A percentile compares a stretch with the other conserved stretches of the same genome.
phyloP scores from a whole-genome alignment of 2,888 invertebrate species.

The Conomelus anceps region DNA sequence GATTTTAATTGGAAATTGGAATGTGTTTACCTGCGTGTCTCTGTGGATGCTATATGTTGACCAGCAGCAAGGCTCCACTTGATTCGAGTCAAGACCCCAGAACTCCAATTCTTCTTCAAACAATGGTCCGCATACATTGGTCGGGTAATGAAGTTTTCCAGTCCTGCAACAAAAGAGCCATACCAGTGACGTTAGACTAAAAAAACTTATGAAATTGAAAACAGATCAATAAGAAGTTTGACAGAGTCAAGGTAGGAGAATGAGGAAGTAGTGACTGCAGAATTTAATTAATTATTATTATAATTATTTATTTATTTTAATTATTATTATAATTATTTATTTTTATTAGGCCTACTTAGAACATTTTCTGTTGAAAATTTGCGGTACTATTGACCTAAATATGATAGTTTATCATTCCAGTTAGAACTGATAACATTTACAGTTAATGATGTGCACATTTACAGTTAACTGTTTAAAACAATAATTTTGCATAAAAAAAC shows the following conservation, averaged over 20 bases:
- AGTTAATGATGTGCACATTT: too few relatives aligned
- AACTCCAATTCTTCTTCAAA: slow-evolving; percentile 95
- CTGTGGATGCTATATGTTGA: slow-evolving; percentile 89
- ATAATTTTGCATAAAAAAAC: too few relatives aligned
- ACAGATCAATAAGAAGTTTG: background rate
- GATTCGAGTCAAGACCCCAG: slow-evolving; percentile 95
- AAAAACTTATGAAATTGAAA: background rate
- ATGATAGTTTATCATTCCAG: too few relatives aligned
- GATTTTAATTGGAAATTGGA: background rate
- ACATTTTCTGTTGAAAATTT: too few relatives aligned
- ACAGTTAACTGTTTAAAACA: too few relatives aligned
- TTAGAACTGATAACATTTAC: too few relatives aligned
- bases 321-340: too few relatives aligned
- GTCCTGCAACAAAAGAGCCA: slow-evolving; percentile 53
- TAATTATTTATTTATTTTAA: too few relatives aligned
- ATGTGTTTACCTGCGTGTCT: slow-evolving; percentile 61
- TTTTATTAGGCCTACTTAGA: too few relatives aligned
- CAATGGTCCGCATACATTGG: slow-evolving; percentile 93
- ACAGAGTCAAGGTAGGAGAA: background rate
- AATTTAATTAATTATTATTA: too few relatives aligned
- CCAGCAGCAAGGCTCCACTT: slow-evolving; percentile 98
- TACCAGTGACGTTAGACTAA: background rate
- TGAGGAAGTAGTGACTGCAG: too few relatives aligned
- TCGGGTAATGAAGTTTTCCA: slow-evolving; percentile 91
- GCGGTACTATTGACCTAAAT: too few relatives aligned